Evolutionary conservation across 2,888 invertebrate genomes (phyloP).

Genomic region (Clistopyga incitator): DNA sequence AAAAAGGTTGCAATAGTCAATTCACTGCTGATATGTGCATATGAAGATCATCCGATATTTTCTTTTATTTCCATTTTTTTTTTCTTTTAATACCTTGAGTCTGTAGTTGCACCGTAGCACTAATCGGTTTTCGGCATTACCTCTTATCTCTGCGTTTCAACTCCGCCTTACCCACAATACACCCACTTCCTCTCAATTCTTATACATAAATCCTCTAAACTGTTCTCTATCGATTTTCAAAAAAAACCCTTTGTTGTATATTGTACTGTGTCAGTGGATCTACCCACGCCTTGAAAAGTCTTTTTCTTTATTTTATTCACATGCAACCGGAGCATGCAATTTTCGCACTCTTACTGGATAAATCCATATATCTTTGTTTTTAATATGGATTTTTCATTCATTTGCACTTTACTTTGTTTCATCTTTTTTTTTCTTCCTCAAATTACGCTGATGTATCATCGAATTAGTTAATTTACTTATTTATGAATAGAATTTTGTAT

Average conservation of each 20-base stretch:
- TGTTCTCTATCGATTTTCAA: slow-evolving; percentile 20
- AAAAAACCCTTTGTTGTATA: slow-evolving; percentile 23
- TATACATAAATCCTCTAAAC: slow-evolving; percentile 22
- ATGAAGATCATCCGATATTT: slow-evolving; percentile 35
- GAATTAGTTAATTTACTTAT: no score
- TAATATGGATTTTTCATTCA: no score
- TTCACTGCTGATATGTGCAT: slow-evolving; percentile 51
- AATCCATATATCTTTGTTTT: not conserved
- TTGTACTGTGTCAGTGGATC: slow-evolving; percentile 45
- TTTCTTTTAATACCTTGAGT: slow-evolving; percentile 19
- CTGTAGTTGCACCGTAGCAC: slow-evolving; percentile 51
- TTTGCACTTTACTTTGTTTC: no score
- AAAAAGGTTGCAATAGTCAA: slow-evolving; percentile 32
- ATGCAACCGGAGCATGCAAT: slow-evolving; percentile 42
- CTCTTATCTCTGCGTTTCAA: slow-evolving; percentile 36
- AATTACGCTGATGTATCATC: no score
- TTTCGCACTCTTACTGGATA: slow-evolving; percentile 1
- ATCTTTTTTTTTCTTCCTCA: no score
- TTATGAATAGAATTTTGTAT: no score
- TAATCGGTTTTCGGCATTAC: slow-evolving; percentile 57
- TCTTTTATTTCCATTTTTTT: slow-evolving; percentile 32
- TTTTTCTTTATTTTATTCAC: slow-evolving; percentile 18
- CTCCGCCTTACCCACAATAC: slow-evolving; percentile 20
- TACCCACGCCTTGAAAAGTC: slow-evolving; percentile 31
- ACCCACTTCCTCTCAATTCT: not conserved